Evolutionary conservation across 2,888 invertebrate genomes (phyloP).

Genomic region (Chymomyza fuscimana): DNA sequence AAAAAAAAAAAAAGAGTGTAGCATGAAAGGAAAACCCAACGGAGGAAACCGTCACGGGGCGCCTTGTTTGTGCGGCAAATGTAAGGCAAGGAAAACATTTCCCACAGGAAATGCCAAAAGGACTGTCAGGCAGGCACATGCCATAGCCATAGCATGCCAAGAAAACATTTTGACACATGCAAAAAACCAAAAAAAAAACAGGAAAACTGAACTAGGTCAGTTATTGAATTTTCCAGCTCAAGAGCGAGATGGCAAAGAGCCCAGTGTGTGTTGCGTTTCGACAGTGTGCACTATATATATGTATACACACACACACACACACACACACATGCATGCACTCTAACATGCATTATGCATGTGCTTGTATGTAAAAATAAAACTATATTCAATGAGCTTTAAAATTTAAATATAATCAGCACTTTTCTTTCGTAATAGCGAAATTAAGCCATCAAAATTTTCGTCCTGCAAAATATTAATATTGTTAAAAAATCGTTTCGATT

Average conservation of each 20-base stretch:
- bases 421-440: conserved; percentile 18
- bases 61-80: background rate
- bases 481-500: no score
- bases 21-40: background rate
- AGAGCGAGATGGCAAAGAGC: conserved; percentile 11
- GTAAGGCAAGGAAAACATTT: conserved; percentile 26
- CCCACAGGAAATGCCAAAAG: conserved; percentile 46
- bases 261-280: conserved; percentile 28
- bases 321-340: conserved; percentile 32
- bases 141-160: conserved; percentile 5
- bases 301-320: conserved; percentile 21
- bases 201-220: conserved; percentile 72
- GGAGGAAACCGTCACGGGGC: background rate
- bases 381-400: no score
- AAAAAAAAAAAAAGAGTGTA: conserved; percentile 12
- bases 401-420: conserved; percentile 16
- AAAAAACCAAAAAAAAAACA: conserved; percentile 17
- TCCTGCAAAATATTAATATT: no score
- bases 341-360: conserved; percentile 21
- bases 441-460: no score
- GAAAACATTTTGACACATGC: background rate
- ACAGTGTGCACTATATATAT: conserved; percentile 11
- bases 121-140: conserved; percentile 27
- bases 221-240: conserved; percentile 72
- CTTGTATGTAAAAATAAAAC: conserved; percentile 11